Conservation (phyloP, 2,797 vertebrate genomes). For the Antennarius maculatus region DNA sequence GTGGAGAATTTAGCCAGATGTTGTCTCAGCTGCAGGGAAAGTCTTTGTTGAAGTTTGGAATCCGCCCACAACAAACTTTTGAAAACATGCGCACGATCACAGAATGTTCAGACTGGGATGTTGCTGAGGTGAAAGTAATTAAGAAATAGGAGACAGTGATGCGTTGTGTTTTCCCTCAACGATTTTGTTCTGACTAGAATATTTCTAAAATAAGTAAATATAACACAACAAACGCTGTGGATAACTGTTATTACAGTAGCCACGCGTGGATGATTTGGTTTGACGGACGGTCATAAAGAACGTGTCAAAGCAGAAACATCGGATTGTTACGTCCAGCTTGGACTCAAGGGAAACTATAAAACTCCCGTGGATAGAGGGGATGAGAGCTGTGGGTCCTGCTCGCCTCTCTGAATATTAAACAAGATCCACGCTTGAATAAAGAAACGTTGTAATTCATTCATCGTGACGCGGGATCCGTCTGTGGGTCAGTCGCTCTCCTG, state of each 20-base stretch:
- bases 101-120: neutral
- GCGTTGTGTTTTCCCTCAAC: neutral
- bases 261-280: no score
- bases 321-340: no score
- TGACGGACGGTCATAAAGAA: no score
- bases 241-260: no score
- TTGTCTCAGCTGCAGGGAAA: constrained; percentile 38
- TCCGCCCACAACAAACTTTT: neutral
- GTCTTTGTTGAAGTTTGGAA: neutral
- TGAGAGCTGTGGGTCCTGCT: neutral
- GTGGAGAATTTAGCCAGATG: constrained; percentile 46
- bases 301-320: no score
- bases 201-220: no score
- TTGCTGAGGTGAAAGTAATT: neutral
- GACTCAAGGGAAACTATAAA: neutral
- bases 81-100: neutral
- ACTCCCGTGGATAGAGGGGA: constrained; percentile 22
- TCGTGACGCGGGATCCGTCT: neutral
- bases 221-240: no score
- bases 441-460: no score
- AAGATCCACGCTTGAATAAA: neutral
- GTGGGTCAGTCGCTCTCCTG: no score
- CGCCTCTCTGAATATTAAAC: neutral
- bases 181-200: no score
- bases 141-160: neutral